Conservation (phyloP, 2,113 vertebrate species). For the Phalacrocorax pelagicus region DNA sequence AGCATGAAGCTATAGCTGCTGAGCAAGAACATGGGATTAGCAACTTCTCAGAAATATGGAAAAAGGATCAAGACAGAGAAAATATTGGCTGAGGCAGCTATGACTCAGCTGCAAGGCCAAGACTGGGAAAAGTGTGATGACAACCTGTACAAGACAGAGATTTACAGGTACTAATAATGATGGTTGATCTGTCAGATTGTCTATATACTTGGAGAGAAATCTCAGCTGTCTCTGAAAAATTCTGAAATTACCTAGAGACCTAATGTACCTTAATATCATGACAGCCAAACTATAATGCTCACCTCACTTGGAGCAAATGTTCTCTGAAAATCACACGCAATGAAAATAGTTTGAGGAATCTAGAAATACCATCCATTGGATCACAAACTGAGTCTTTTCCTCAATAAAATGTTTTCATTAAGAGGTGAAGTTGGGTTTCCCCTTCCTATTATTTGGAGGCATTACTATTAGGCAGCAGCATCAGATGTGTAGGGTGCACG, state of each 20-base stretch:
- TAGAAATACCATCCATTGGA: not conserved
- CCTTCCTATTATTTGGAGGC: not conserved
- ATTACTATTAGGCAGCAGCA: not conserved
- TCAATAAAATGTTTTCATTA: not conserved
- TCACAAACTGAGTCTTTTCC: not conserved
- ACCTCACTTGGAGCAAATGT: not conserved
- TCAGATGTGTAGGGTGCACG: not conserved
- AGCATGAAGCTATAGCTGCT: not conserved
- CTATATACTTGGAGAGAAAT: not conserved
- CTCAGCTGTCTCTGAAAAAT: not conserved
- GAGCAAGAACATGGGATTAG: not conserved
- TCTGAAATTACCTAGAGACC: not conserved
- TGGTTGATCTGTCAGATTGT: not conserved
- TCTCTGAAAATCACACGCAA: not conserved
- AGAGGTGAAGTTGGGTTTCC: not conserved
- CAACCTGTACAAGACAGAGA: not conserved
- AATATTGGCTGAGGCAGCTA: not conserved
- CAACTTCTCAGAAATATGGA: not conserved
- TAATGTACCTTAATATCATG: not conserved
- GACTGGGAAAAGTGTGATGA: not conserved
- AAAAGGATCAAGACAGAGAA: not conserved
- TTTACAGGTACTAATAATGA: not conserved
- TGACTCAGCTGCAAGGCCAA: not conserved
- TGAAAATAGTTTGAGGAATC: not conserved
- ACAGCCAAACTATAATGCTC: not conserved